Evolutionary conservation across 2,113 vertebrate species (phyloP).

Genomic region (Ochotona curzoniae): DNA sequence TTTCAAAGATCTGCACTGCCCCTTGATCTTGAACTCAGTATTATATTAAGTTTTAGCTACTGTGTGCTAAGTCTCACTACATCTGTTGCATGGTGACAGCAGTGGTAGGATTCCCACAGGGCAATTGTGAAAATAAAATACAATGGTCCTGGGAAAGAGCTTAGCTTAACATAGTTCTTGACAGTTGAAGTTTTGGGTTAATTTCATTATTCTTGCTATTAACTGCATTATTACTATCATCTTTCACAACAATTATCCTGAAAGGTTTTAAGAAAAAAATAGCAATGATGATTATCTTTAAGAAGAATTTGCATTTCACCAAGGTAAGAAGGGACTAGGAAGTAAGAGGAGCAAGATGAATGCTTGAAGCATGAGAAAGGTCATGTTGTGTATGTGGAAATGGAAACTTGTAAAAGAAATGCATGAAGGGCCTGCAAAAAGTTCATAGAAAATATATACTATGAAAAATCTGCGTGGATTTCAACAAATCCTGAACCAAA

Average conservation of each 20-base stretch:
- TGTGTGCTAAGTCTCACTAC: neutral
- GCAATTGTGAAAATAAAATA: neutral
- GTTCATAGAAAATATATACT: no score
- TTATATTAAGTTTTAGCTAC: neutral
- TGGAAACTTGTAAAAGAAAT: neutral
- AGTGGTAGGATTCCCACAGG: neutral
- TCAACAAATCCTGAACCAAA: no score
- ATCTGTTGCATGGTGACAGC: neutral
- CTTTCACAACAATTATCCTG: neutral
- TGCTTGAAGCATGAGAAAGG: neutral
- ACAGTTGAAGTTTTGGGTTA: neutral
- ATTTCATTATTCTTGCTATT: neutral
- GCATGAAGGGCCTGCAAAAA: no score
- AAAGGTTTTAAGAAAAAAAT: neutral
- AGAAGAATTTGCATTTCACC: neutral
- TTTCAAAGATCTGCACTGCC: neutral
- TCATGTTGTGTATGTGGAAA: neutral
- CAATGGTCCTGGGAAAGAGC: neutral
- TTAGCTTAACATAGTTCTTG: neutral
- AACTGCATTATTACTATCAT: neutral
- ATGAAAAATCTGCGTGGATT: no score
- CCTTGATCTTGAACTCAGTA: neutral
- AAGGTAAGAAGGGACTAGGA: neutral
- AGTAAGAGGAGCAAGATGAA: accelerated
- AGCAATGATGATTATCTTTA: no score